Evolutionary conservation across 1,140 invertebrate species (phyloP).

Genomic region (Meloidogyne exigua): DNA sequence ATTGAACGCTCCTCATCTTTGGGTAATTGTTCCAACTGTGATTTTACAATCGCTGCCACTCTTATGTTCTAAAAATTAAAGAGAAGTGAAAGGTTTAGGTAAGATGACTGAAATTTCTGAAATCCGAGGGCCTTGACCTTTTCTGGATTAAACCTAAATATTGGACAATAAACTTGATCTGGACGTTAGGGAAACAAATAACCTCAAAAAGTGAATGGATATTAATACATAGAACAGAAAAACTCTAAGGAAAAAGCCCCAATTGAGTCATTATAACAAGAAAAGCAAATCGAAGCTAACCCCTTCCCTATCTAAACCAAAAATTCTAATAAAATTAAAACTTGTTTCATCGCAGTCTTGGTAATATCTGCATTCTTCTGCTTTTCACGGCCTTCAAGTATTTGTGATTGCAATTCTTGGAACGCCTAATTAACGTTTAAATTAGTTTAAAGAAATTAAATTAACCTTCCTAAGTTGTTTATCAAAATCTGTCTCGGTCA

Average conservation of each 20-base stretch:
- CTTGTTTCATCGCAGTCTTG: conserved; percentile 38
- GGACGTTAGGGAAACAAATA: too few species aligned
- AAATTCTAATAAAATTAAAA: neutral
- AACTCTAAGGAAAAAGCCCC: too few species aligned
- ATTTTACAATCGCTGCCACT: conserved; percentile 32
- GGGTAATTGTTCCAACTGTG: conserved; percentile 33
- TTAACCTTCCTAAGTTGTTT: conserved; percentile 35
- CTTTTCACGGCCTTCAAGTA: conserved; percentile 34
- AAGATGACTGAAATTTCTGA: too few species aligned
- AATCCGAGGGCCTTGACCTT: too few species aligned
- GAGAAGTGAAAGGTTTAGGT: neutral
- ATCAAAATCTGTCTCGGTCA: conserved; percentile 34
- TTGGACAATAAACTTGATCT: too few species aligned
- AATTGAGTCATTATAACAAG: too few species aligned
- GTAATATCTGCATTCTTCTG: conserved; percentile 39
- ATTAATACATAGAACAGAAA: too few species aligned
- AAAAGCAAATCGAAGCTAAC: too few species aligned
- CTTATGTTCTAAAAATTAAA: conserved; percentile 35
- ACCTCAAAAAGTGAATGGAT: too few species aligned
- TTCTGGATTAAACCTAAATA: too few species aligned
- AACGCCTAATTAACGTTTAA: conserved; percentile 26
- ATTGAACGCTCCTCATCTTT: conserved; percentile 26
- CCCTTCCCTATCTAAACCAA: too few species aligned
- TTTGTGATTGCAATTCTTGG: conserved; percentile 38
- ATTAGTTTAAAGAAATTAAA: neutral